Percentiles rank a stretch among this genome's conserved stretches.
These are phyloP conservation scores for Plagiodera versicolora DNA, from an alignment of 2,888 invertebrate genomes.

Conservation along the genomic window DNA sequence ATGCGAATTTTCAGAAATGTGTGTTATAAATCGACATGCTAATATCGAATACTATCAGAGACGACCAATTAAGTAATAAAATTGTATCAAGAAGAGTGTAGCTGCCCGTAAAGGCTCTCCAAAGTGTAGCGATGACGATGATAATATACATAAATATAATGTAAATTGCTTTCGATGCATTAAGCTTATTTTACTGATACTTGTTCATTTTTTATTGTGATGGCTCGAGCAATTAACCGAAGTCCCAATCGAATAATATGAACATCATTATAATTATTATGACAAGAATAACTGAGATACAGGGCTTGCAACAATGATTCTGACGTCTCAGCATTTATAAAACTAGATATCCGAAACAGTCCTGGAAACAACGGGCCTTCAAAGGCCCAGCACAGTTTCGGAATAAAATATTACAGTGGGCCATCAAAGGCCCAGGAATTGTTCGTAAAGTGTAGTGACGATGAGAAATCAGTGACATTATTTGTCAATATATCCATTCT, in stretches of 20 bases:
- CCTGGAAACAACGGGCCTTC: too few relatives aligned
- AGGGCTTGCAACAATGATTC: too few relatives aligned
- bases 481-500: neutral
- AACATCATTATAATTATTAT: neutral
- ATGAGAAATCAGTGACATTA: too few relatives aligned
- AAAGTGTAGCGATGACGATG: slow-evolving; percentile 10
- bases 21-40: slow-evolving; percentile 26
- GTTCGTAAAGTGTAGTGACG: too few relatives aligned
- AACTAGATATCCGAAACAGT: too few relatives aligned
- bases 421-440: too few relatives aligned
- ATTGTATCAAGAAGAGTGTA: slow-evolving; percentile 27
- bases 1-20: slow-evolving; percentile 32
- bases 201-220: neutral
- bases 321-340: too few relatives aligned
- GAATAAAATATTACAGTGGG: too few relatives aligned
- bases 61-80: slow-evolving; percentile 28
- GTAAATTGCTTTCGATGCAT: slow-evolving; percentile 1
- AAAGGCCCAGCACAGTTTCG: too few relatives aligned
- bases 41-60: slow-evolving; percentile 18
- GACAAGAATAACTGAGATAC: neutral
- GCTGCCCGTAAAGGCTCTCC: slow-evolving; percentile 18
- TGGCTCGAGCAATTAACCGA: neutral
- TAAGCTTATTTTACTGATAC: neutral
- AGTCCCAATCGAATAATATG: neutral
- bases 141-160: slow-evolving; percentile 9